phyloP scores from a whole-genome alignment of 2,888 invertebrate genomes.

The Drosophila infuscata region DNA sequence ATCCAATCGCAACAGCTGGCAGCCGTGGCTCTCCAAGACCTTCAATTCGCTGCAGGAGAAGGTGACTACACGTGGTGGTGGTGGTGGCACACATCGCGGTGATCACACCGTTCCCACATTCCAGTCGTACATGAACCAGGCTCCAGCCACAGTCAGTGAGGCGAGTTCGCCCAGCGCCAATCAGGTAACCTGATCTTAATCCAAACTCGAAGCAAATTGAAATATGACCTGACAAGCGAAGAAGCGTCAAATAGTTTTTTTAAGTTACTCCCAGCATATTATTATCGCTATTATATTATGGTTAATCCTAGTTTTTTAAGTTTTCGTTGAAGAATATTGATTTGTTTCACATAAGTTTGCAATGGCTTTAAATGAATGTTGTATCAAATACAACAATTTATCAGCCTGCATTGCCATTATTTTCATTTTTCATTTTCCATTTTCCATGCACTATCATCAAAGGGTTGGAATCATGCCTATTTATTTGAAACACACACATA shows the following conservation, averaged over 20 bases:
- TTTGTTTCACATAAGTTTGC: slow-evolving; percentile 12
- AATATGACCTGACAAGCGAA: slow-evolving; percentile 45
- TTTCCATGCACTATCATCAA: slow-evolving; percentile 19
- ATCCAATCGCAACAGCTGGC: slow-evolving; percentile 87
- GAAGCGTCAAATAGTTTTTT: slow-evolving; percentile 24
- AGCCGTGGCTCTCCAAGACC: slow-evolving; percentile 98
- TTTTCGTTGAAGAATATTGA: slow-evolving; percentile 36
- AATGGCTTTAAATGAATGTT: slow-evolving; percentile 17
- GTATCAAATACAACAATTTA: slow-evolving; percentile 27
- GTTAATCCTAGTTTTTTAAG: slow-evolving; percentile 32
- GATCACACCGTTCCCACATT: slow-evolving; percentile 82
- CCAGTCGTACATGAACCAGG: slow-evolving; percentile 84
- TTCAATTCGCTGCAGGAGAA: slow-evolving; percentile 86
- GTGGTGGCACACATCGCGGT: slow-evolving; percentile 40
- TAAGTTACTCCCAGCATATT: slow-evolving; percentile 42
- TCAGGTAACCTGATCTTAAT: slow-evolving; percentile 80
- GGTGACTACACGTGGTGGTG: slow-evolving; percentile 78
- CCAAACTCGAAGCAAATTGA: not conserved
- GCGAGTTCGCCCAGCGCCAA: slow-evolving; percentile 83
- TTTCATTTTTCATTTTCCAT: slow-evolving; percentile 17
- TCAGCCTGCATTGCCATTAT: slow-evolving; percentile 38
- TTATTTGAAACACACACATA: slow-evolving; percentile 32
- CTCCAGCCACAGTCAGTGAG: slow-evolving; percentile 76
- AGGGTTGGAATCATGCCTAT: slow-evolving; percentile 47
- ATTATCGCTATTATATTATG: slow-evolving; percentile 24